Evolutionary conservation across 2,797 vertebrate species (phyloP).

Genomic region (Petrocephalus schoutedeni): DNA sequence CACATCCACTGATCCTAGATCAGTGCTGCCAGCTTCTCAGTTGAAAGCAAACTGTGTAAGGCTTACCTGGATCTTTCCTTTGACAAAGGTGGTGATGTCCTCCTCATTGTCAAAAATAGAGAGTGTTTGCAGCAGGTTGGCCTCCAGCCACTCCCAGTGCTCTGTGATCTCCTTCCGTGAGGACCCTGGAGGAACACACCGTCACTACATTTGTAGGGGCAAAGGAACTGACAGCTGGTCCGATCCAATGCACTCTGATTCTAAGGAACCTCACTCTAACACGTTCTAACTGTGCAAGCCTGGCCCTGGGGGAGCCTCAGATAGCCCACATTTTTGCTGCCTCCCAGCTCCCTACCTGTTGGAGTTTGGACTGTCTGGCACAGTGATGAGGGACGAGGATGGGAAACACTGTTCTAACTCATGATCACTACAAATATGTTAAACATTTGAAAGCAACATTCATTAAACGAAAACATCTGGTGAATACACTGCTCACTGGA

Average conservation of each 20-base stretch:
- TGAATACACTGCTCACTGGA: background rate
- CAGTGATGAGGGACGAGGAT: background rate
- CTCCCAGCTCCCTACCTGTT: background rate
- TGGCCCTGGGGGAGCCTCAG: background rate
- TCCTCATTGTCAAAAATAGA: constrained; percentile 93
- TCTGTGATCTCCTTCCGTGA: constrained; percentile 89
- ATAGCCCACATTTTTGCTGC: background rate
- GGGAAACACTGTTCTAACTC: background rate
- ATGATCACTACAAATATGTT: background rate
- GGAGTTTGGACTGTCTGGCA: background rate
- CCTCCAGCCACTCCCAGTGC: constrained; percentile 95
- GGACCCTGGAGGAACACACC: constrained; percentile 63
- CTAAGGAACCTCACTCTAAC: background rate
- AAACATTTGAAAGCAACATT: background rate
- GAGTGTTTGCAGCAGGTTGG: constrained; percentile 88
- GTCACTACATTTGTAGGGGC: background rate
- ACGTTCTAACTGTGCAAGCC: background rate
- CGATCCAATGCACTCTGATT: background rate
- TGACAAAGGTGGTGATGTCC: constrained; percentile 92
- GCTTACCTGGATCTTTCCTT: constrained; percentile 88
- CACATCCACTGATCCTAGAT: background rate
- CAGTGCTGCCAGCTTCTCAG: background rate
- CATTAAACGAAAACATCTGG: background rate
- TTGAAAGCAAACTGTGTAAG: background rate
- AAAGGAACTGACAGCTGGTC: background rate